Conservation (phyloP, 2,888 invertebrate species). For the Dysmachus trigonus region DNA sequence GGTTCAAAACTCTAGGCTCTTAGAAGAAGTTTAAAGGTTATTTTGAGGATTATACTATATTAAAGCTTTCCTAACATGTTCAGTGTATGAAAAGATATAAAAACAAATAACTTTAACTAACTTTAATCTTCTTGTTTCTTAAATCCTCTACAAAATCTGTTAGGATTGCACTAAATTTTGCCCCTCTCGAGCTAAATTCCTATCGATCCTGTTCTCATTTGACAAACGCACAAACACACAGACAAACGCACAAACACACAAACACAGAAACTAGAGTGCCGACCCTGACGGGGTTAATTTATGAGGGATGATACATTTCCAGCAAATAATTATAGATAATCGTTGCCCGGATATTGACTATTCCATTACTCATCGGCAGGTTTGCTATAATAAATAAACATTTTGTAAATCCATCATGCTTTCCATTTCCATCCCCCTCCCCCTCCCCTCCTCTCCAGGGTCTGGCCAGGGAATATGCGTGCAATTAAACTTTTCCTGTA, state of each 20-base stretch:
- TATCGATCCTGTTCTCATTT: background rate
- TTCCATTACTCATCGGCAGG: constrained; percentile 30
- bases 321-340: constrained; percentile 24
- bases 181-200: background rate
- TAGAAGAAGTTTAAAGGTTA: too few relatives aligned
- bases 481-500: background rate
- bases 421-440: too few relatives aligned
- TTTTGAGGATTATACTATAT: too few relatives aligned
- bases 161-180: background rate
- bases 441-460: background rate
- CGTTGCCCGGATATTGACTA: constrained; percentile 33
- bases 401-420: constrained; percentile 3
- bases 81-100: background rate
- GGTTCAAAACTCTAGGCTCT: too few relatives aligned
- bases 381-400: constrained; percentile 14
- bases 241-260: too few relatives aligned
- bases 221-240: background rate
- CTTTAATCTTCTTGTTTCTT: background rate
- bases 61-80: background rate
- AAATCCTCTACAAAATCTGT: background rate
- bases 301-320: constrained; percentile 17
- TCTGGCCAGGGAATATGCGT: background rate
- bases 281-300: background rate
- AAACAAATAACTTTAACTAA: background rate
- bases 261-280: background rate